These are phyloP conservation scores for Bubo scandiacus DNA, from an alignment of 2,113 vertebrate species.

Conservation along the genomic window DNA sequence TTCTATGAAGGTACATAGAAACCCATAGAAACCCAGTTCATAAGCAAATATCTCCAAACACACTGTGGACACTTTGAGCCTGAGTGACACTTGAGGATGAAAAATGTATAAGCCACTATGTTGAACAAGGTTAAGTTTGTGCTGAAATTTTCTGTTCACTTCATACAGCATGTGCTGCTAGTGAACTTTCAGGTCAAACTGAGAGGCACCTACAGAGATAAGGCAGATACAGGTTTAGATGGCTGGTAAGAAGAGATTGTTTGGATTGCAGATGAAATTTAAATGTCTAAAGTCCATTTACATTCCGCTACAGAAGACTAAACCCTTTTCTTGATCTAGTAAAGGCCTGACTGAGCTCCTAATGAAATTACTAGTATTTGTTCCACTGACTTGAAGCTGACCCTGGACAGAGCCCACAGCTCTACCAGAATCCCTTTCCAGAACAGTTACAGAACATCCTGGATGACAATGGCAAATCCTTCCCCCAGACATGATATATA, in stretches of 20 bases:
- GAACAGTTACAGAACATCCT: neutral
- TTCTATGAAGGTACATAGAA: neutral
- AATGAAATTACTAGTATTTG: slow-evolving; percentile 25
- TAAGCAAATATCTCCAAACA: neutral
- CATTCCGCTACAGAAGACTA: neutral
- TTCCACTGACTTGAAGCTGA: slow-evolving; percentile 8
- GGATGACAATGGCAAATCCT: neutral
- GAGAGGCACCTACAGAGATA: neutral
- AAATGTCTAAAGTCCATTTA: slow-evolving; percentile 3
- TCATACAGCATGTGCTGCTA: neutral
- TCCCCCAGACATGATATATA: neutral
- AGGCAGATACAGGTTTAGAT: neutral
- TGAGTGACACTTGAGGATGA: neutral
- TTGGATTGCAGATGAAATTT: neutral
- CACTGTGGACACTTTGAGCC: neutral
- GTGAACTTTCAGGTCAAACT: neutral
- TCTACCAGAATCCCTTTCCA: neutral
- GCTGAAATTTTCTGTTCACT: neutral
- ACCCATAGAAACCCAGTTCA: neutral
- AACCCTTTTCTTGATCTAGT: neutral
- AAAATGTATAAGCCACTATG: neutral
- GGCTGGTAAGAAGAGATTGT: neutral
- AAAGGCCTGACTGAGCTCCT: neutral
- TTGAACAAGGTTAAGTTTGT: neutral
- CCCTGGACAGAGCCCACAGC: neutral